Evolutionary conservation across 1,140 invertebrate species (phyloP), one percentile per base, ranked within the genome.

Genomic region (Drosophila rhopaloa): DNA sequence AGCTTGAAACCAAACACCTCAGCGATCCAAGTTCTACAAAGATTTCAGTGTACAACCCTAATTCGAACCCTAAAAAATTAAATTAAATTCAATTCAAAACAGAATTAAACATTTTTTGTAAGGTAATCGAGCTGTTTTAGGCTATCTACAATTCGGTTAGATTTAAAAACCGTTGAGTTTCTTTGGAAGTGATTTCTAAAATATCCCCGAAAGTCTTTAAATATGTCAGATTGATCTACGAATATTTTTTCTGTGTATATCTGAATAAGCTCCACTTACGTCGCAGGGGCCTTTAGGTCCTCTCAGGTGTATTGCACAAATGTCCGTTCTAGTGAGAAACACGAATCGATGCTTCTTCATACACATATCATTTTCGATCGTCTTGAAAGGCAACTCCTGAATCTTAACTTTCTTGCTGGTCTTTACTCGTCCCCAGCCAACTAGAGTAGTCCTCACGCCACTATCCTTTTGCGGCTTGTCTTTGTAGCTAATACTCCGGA

Each of bases 251-350:
- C 16, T 0, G 0, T 37, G 37, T 43, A 13, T 47, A 9, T 40
- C 0, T 41, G 32, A 8, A 32, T 14, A 1, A 6, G 0, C 10
- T 38, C 5, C 3, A 65, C 63, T 27, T 5, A 88, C 83, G 65
- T 88, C 84, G 27, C 84, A 88, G 5, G 80, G 76, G 14, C 84
- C 84, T 5, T 35, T 16, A 3, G 48, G 4, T 63, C 80, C 80
- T 0, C 32, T 43, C 7, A 48, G 11, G 44, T 78, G 71, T 2
- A 65, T 10, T 0, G 84, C 84, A 56, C 84, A 88, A n/a, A 88
- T 59, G 11, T 88, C 84, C 0, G 65, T 24, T 0, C 16, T 11
- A 0, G 68, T 80, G 1, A 88, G 44, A 19, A 54, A 81, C 0
- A 27, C 46, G 16, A 89, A 88, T 4, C 56, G 14, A 35, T 58